Percentiles rank a stretch among this genome's conserved stretches.
phyloP scores from a whole-genome alignment of 2,113 vertebrate genomes.

The Colius striatus region DNA sequence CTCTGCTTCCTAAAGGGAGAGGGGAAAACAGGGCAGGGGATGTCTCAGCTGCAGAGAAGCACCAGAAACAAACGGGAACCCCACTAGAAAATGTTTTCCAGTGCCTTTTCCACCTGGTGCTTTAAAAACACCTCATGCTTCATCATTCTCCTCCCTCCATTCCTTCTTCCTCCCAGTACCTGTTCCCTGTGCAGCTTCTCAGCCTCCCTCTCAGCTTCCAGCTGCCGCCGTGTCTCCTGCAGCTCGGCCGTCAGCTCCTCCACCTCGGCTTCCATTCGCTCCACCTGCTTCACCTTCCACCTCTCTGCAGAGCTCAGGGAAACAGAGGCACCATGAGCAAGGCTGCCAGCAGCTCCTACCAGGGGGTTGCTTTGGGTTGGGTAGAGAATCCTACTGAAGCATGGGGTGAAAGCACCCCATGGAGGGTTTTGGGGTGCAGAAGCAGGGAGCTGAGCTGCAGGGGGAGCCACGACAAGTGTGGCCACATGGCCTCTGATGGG shows the following conservation, averaged over 20 bases:
- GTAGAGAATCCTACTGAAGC: background rate
- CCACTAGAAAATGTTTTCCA: background rate
- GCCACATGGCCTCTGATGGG: background rate
- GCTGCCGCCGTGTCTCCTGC: conserved; percentile 62
- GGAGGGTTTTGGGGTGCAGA: background rate
- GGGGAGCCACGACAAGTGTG: background rate
- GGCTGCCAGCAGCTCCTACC: background rate
- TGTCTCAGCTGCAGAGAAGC: background rate
- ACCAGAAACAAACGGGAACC: too few relatives aligned
- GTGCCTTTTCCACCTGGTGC: background rate
- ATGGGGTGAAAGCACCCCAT: rapidly evolving
- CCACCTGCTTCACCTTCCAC: conserved; percentile 64
- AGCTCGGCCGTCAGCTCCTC: conserved; percentile 74
- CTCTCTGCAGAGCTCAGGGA: conserved; percentile 53
- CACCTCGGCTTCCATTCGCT: conserved; percentile 71
- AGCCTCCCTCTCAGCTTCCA: conserved; percentile 63
- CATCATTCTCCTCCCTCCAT: rapidly evolving
- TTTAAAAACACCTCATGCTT: rapidly evolving
- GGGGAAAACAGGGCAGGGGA: background rate
- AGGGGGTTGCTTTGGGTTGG: background rate
- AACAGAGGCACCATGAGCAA: background rate
- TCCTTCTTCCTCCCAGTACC: conserved; percentile 1
- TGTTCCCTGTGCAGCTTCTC: conserved; percentile 64
- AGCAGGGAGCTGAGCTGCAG: background rate
- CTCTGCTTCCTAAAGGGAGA: conserved; percentile 70